Conservation (phyloP, 2,797 vertebrate species). For the Bothrops alternatus region DNA sequence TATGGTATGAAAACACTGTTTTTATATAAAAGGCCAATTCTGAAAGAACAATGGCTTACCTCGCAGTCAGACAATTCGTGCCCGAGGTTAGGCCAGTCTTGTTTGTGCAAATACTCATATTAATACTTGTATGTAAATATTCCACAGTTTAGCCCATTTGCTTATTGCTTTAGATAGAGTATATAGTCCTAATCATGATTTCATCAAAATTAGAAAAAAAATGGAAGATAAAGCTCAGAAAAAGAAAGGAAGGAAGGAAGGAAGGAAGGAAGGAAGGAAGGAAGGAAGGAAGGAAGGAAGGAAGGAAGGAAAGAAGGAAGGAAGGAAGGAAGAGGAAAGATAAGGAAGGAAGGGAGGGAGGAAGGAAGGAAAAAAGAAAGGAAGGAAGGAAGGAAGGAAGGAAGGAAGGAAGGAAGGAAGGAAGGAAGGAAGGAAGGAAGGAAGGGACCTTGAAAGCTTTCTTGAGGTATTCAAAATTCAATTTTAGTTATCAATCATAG, state of each 20-base stretch:
- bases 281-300: too few relatives aligned
- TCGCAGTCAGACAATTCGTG: background rate
- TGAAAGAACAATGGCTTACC: background rate
- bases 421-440: background rate
- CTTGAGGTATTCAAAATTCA: background rate
- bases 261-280: too few relatives aligned
- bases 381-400: too few relatives aligned
- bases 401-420: too few relatives aligned
- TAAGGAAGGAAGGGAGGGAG: accelerated
- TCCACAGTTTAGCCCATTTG: background rate
- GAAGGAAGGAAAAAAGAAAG: too few relatives aligned
- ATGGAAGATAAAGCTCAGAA: background rate
- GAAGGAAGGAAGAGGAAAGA: background rate
- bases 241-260: background rate
- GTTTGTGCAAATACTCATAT: background rate
- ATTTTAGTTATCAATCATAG: background rate
- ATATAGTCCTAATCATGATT: background rate
- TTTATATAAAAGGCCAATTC: background rate
- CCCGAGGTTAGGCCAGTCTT: background rate
- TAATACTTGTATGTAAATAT: background rate
- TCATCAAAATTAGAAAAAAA: background rate
- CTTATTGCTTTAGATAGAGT: background rate
- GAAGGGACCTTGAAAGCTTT: background rate
- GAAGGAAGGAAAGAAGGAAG: too few relatives aligned
- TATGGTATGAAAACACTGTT: background rate